phyloP scores from a whole-genome alignment of 2,888 invertebrate genomes.

The Agrochola litura region DNA sequence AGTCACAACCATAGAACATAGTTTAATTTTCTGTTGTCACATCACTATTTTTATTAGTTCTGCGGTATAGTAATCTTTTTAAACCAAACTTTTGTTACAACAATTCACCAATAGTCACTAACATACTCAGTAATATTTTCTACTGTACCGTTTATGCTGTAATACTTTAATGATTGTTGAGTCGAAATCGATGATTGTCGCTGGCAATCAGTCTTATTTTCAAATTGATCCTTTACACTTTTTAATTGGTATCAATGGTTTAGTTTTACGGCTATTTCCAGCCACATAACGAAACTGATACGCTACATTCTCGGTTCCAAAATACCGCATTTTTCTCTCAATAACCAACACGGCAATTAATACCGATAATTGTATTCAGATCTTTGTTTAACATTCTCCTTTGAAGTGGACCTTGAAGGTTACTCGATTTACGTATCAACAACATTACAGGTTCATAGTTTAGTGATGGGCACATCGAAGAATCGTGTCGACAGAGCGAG shows the following conservation, averaged over 20 bases:
- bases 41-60: slow-evolving; percentile 22
- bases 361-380: slow-evolving; percentile 53
- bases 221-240: no score
- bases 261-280: slow-evolving; percentile 2
- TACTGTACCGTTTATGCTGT: not conserved
- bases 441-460: slow-evolving; percentile 15
- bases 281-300: not conserved
- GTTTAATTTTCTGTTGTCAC: slow-evolving; percentile 9
- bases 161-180: no score
- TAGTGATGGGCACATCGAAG: slow-evolving; percentile 3
- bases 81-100: no score
- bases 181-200: no score
- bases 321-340: slow-evolving; percentile 22
- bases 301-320: not conserved
- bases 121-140: no score
- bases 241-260: no score
- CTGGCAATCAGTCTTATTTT: no score
- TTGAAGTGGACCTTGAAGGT: slow-evolving; percentile 48
- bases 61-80: not conserved
- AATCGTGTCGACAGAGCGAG: not conserved
- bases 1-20: slow-evolving; percentile 9
- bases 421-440: slow-evolving; percentile 11
- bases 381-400: slow-evolving; percentile 45
- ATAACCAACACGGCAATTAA: slow-evolving; percentile 36
- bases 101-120: no score